phyloP scores from a whole-genome alignment of 2,888 invertebrate genomes.

The Cybosia mesomella region DNA sequence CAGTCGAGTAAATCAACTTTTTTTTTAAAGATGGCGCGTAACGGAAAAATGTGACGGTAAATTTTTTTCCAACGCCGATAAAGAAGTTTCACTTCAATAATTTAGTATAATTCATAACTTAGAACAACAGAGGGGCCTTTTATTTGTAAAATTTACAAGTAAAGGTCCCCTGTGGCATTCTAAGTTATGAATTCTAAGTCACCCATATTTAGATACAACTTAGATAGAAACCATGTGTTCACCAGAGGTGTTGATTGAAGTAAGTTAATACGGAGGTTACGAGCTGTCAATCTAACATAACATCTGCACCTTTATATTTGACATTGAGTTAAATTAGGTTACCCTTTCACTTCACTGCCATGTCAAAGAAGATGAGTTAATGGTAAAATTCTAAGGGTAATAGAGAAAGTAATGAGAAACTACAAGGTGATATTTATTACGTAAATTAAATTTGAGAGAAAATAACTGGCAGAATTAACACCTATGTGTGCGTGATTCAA shows the following conservation, averaged over 20 bases:
- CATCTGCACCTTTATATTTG: conserved; percentile 18
- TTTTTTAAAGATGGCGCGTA: no score
- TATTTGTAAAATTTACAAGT: no score
- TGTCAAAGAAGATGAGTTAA: conserved; percentile 11
- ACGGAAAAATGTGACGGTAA: no score
- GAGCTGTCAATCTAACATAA: conserved; percentile 19
- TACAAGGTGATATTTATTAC: background rate
- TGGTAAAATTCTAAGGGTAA: background rate
- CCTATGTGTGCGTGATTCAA: background rate
- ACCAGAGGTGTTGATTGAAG: background rate
- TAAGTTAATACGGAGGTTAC: conserved; percentile 16
- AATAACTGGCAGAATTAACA: background rate
- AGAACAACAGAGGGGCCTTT: no score
- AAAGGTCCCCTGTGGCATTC: background rate
- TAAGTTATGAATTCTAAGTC: background rate
- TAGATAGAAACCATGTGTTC: background rate
- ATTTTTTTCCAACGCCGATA: no score
- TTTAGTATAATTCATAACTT: no score
- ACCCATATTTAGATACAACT: background rate
- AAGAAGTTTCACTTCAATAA: no score
- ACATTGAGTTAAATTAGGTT: conserved; percentile 11
- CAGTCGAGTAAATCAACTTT: no score
- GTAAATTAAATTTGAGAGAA: background rate
- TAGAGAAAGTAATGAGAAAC: background rate
- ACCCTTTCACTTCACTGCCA: conserved; percentile 14